Evolutionary conservation across 2,888 invertebrate species (phyloP).

Genomic region (Baccha elongata): DNA sequence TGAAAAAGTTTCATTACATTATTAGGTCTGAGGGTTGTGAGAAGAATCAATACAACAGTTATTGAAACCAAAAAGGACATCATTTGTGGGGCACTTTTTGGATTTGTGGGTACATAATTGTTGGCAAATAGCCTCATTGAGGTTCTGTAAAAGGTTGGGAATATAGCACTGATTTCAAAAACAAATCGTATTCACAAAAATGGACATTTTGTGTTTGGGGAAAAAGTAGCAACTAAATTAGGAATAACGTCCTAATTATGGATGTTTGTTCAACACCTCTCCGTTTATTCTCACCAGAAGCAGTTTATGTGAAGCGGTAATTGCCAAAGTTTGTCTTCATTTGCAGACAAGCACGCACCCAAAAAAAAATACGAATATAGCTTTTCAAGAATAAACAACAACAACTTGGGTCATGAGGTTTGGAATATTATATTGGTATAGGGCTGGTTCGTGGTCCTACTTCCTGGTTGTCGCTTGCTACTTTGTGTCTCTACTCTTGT

Average conservation of each 20-base stretch:
- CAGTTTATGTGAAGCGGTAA: constrained; percentile 66
- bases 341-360: constrained; percentile 38
- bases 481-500: constrained; percentile 34
- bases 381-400: constrained; percentile 24
- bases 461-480: not conserved
- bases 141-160: not conserved
- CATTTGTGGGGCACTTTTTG: constrained; percentile 10
- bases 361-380: constrained; percentile 15
- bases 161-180: constrained; percentile 12
- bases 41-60: constrained; percentile 48
- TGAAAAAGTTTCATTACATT: constrained; percentile 61
- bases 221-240: constrained; percentile 58
- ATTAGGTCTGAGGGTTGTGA: constrained; percentile 50
- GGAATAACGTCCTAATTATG: constrained; percentile 65
- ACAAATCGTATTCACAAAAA: constrained; percentile 26
- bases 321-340: constrained; percentile 72
- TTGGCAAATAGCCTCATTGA: not conserved
- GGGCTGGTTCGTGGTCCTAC: not conserved
- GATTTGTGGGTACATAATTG: constrained; percentile 45
- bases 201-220: not conserved
- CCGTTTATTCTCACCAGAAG: constrained; percentile 47
- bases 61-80: constrained; percentile 29
- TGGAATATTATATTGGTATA: constrained; percentile 4
- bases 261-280: constrained; percentile 63
- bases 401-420: constrained; percentile 6